Evolutionary conservation across 2,113 vertebrate species (phyloP), one percentile per base, ranked within the genome.

Genomic region (Rhea americana): DNA sequence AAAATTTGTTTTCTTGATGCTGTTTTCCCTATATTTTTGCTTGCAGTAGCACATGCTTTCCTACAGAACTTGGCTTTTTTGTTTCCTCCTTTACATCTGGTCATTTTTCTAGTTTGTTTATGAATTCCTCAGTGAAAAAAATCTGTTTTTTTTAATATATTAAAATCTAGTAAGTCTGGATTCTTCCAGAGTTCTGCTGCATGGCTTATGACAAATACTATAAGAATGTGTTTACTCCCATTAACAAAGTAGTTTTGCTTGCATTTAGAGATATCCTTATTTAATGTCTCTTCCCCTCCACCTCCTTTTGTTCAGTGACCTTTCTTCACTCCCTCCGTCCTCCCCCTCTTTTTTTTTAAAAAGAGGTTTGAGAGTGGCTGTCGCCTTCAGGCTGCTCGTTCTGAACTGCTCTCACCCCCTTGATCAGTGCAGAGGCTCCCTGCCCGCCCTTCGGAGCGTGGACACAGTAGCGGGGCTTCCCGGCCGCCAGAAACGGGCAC

Each of bases 91-190:
- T 88, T 43, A 51, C 68, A 65, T 13, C 78, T 51, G 79, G 45
- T 89, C 1, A 7, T 61, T 75, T 70, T 73, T 11, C 78, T 83
- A 68, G 68, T 88, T 95, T 94, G 88, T 93, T 96, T 87, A 94
- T 90, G n/a, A 93, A 79, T 78, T 90, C 65, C 79, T 91, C 70
- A 24, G 56, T 91, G 76, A 66, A 85, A 55, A 84, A 92, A 51
- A 85, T 85, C 68, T 95, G 89, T 75, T 85, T 80, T 82, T 86
- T 93, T 87, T 73, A 93, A 94, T 83, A 82, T 89, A 93, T 96
- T 96, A 95, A 95, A 96, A 76, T 65, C 51, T 21, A 93, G 89
- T 75, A 9, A 77, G 90, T 89, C 76, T 85, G 93, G 58, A 87
- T 89, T 89, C 72, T 78, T 81, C 76, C 51, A 9, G 56, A 18